Conservation (phyloP, 2,113 vertebrate species). For the Thomomys bottae region DNA sequence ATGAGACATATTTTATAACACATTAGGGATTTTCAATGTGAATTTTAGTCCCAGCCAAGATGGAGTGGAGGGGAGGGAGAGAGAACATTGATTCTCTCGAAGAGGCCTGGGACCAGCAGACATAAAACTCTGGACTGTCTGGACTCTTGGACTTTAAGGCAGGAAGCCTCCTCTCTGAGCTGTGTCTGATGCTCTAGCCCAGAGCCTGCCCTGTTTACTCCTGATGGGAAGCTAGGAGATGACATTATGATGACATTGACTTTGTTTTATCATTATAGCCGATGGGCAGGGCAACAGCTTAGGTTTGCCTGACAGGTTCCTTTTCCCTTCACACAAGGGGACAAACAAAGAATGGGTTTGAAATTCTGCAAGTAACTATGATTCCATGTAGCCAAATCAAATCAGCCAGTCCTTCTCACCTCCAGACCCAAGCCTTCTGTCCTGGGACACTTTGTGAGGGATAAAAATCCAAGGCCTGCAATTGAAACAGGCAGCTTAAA, state of each 20-base stretch:
- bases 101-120: not conserved
- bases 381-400: not conserved
- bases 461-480: not conserved
- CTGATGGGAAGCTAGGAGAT: not conserved
- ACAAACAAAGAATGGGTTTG: not conserved
- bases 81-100: constrained; percentile 57
- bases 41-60: constrained; percentile 33
- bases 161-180: not conserved
- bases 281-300: not conserved
- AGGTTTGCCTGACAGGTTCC: not conserved
- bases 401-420: not conserved
- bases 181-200: not conserved
- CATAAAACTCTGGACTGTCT: constrained; percentile 2
- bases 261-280: not conserved
- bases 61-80: not conserved
- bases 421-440: not conserved
- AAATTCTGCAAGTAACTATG: too few relatives aligned
- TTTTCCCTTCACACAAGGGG: too few relatives aligned
- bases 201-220: not conserved
- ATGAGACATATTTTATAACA: constrained; percentile 21
- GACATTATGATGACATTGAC: not conserved
- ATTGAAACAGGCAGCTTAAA: not conserved
- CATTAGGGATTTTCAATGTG: constrained; percentile 49
- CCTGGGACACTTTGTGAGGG: not conserved
- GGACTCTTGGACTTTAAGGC: constrained; percentile 6